Conservation (phyloP, 2,888 invertebrate species). For the Hedychridium roseum region DNA sequence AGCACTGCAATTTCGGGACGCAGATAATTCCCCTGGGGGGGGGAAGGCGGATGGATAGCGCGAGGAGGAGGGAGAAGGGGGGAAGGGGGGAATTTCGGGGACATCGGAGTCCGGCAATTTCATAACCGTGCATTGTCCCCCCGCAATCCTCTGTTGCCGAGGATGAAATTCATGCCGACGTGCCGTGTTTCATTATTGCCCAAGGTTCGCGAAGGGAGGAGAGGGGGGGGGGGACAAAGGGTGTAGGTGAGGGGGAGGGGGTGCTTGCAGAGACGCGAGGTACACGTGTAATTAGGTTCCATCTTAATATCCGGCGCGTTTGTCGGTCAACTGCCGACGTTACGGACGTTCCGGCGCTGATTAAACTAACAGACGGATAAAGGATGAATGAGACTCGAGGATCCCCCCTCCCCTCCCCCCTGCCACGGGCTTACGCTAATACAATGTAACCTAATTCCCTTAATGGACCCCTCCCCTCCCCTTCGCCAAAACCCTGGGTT, state of each 20-base stretch:
- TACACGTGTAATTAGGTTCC: too few species aligned
- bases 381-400: constrained; percentile 9
- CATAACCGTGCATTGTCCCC: too few species aligned
- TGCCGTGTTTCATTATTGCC: too few species aligned
- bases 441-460: constrained; percentile 14
- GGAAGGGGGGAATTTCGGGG: not conserved
- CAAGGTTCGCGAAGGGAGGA: too few species aligned
- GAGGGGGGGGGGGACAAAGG: too few species aligned
- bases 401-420: too few species aligned
- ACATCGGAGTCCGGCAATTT: too few species aligned
- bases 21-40: constrained; percentile 10
- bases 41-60: not conserved
- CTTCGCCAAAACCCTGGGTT: too few species aligned
- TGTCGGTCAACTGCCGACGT: constrained; percentile 7
- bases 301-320: too few species aligned
- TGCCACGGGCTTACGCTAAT: constrained; percentile 17
- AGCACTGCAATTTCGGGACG: constrained; percentile 17
- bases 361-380: constrained; percentile 21
- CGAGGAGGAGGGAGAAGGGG: not conserved
- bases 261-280: not conserved
- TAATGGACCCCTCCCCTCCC: too few species aligned
- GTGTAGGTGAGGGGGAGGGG: not conserved
- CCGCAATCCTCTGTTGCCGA: too few species aligned
- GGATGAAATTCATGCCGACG: too few species aligned
- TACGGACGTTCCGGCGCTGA: constrained; percentile 6